Conservation (phyloP, 2,888 invertebrate genomes). For the Glyphotaelius pellucidus region DNA sequence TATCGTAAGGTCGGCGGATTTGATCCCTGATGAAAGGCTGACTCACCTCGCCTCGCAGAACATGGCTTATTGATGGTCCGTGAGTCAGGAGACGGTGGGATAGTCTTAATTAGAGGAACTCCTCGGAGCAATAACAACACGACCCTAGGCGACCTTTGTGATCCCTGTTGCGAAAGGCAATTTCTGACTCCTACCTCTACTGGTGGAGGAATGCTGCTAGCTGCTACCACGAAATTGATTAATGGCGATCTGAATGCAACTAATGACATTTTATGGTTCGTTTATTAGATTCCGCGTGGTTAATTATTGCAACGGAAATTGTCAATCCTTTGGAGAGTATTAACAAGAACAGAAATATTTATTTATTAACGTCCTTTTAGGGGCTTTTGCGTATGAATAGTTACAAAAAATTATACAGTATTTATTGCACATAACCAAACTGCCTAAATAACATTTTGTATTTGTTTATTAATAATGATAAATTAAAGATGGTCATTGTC, state of each 20-base stretch:
- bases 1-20: not conserved
- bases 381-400: no score
- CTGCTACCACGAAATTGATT: not conserved
- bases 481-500: no score
- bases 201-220: not conserved
- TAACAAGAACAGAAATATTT: not conserved
- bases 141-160: not conserved
- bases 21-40: not conserved
- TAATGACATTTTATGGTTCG: not conserved
- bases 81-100: constrained; percentile 1
- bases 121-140: not conserved
- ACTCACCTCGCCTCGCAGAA: not conserved
- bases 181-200: not conserved
- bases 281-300: not conserved
- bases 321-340: not conserved
- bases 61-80: not conserved
- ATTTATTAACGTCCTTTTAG: no score
- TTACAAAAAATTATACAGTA: no score
- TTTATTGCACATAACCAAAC: no score
- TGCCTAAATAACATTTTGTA: no score
- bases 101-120: constrained; percentile 8
- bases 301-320: not conserved
- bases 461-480: no score
- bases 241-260: not conserved
- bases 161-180: constrained; percentile 5